Conservation (phyloP, 2,113 vertebrate genomes). For the Corvus hawaiiensis region DNA sequence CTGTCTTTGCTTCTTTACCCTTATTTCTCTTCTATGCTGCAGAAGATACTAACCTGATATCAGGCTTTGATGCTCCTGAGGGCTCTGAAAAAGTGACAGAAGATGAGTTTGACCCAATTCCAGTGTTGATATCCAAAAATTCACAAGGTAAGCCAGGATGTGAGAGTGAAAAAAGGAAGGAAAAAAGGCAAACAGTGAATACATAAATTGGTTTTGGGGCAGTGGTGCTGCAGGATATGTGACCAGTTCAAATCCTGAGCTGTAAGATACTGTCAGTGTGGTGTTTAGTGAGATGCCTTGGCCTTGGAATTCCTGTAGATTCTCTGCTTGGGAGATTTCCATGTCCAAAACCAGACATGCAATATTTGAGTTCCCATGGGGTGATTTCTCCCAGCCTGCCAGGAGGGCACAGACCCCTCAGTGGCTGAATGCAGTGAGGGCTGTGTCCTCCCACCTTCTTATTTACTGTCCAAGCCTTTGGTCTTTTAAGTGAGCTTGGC, state of each 20-base stretch:
- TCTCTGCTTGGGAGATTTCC: neutral
- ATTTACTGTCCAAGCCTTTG: neutral
- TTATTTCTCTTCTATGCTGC: constrained; percentile 74
- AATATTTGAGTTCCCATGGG: neutral
- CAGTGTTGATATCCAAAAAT: constrained; percentile 97
- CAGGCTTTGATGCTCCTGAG: constrained; percentile 86
- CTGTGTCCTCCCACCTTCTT: fast-evolving
- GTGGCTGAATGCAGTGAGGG: neutral
- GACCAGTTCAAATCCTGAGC: neutral
- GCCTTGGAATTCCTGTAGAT: neutral
- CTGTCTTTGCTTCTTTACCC: constrained; percentile 71
- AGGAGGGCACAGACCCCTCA: neutral
- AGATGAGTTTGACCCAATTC: constrained; percentile 99
- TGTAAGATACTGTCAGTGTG: neutral
- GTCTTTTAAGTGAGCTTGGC: neutral
- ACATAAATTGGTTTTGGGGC: neutral
- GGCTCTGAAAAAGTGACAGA: constrained; percentile 86
- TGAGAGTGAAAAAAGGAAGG: neutral
- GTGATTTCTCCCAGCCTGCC: neutral
- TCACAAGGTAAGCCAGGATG: constrained; percentile 90
- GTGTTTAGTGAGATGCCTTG: neutral
- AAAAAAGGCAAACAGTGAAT: neutral
- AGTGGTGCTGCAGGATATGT: neutral
- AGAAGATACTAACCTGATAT: constrained; percentile 95
- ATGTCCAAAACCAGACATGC: neutral